Evolutionary conservation across 2,797 vertebrate genomes (phyloP).

Genomic region (Cuniculus paca): DNA sequence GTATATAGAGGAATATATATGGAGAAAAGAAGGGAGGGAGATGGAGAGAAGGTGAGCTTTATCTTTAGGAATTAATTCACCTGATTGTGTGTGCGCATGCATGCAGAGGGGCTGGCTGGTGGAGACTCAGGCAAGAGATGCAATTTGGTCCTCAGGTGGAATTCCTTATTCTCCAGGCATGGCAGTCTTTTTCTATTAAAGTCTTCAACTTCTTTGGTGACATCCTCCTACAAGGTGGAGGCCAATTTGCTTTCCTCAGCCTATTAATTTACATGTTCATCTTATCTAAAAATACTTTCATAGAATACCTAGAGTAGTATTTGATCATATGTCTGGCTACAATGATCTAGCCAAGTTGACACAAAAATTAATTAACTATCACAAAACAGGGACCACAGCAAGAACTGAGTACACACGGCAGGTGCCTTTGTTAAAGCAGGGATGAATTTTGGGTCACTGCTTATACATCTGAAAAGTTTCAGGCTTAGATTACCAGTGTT

Average conservation of each 20-base stretch:
- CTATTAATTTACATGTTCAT: neutral
- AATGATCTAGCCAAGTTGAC: neutral
- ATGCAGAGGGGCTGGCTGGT: neutral
- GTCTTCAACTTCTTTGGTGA: neutral
- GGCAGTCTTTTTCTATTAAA: neutral
- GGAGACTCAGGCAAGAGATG: neutral
- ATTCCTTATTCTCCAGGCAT: neutral
- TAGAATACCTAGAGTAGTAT: neutral
- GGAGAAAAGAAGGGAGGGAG: neutral
- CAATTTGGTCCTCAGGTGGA: neutral
- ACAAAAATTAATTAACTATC: neutral
- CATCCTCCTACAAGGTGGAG: neutral
- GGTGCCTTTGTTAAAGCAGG: neutral
- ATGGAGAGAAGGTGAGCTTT: neutral
- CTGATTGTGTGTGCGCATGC: neutral
- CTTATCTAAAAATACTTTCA: neutral
- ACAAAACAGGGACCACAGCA: neutral
- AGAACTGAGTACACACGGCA: neutral
- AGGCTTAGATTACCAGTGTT: neutral
- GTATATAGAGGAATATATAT: neutral
- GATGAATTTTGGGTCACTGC: neutral
- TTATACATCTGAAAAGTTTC: constrained; percentile 14
- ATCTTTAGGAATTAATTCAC: neutral
- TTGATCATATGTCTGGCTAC: neutral
- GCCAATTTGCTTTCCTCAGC: neutral